Percentiles rank a stretch among this genome's conserved stretches.
These are phyloP conservation scores for Phrynosoma platyrhinos DNA, from an alignment of 2,113 vertebrate species.

Conservation along the genomic window DNA sequence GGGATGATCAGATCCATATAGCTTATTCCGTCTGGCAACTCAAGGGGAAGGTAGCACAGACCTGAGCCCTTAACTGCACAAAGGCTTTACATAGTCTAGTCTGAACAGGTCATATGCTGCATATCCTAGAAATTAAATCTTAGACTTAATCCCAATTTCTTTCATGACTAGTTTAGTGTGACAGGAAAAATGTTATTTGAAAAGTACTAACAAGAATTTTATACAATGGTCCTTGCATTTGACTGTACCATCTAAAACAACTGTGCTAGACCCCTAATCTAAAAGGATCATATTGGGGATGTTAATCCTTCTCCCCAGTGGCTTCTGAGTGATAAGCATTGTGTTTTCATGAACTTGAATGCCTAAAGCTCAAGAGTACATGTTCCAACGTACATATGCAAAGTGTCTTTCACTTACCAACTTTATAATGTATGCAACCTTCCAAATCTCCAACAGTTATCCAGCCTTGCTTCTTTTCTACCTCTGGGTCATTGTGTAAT, in stretches of 20 bases:
- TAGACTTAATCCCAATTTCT: not conserved
- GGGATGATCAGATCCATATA: not conserved
- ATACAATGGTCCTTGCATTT: not conserved
- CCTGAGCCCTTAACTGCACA: not conserved
- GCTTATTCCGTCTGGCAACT: not conserved
- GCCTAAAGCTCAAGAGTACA: not conserved
- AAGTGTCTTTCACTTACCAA: conserved; percentile 81
- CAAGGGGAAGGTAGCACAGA: not conserved
- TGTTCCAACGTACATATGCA: too few species aligned
- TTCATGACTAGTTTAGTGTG: not conserved
- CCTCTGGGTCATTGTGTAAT: conserved; percentile 97
- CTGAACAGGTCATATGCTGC: not conserved
- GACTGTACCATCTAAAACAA: not conserved
- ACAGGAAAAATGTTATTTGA: not conserved
- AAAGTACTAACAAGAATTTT: not conserved
- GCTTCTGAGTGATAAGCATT: not conserved
- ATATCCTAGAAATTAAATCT: not conserved
- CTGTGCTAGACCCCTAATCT: not conserved
- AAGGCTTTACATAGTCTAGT: not conserved
- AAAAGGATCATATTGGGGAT: not conserved
- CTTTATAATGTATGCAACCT: conserved; percentile 99
- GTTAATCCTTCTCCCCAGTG: too few species aligned
- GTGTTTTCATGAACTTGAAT: not conserved
- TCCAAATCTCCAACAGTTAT: conserved; percentile 97
- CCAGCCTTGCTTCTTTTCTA: conserved; percentile 99